Evolutionary conservation across 2,888 invertebrate genomes (phyloP), one percentile per base, ranked within the genome.

Genomic region (Nemoura dubitans): DNA sequence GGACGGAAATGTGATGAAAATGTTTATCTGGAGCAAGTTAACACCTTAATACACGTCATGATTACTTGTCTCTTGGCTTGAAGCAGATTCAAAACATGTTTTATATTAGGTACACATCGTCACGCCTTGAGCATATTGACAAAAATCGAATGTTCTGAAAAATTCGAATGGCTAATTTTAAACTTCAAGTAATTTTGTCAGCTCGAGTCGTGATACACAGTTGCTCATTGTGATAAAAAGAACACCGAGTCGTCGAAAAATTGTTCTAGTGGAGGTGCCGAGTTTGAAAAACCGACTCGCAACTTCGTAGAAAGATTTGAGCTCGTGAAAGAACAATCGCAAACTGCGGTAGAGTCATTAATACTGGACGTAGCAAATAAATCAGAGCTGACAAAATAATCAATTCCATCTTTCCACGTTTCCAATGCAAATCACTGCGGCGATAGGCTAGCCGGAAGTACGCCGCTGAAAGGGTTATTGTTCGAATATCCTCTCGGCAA

Each of bases 401-500:
- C 59, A 59, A 59, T 59, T 59, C 21, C 21, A 59, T 1, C 59
- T 59, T 59, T 59, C 59, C 59, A 59, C 59, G 1, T 16, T 59
- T 30, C 36, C 42, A 83, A 83, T 43, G 25, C 16, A 26, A 84
- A 84, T 59, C 59, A 14, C 59, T 3, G 2, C 10, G 59, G 59
- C 59, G 59, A 59, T 59, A 3, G 14, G 21, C 14, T 59, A 21
- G 59, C 76, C 84, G 84, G 84, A 84, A 84, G 84, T 76, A 10
- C 21, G 42, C 42, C 29, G n/a, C n/a, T 30, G 28, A 30, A 81
- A 30, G 77, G 26, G 36, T 78, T 88, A 88, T 88, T 88, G 88
- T 88, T 85, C 59, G 86, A 85, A 87, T 86, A 87, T 87, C 87
- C 87, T 87, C 88, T 29, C 28, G n/a, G 27, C 27, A 14, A 27